These are phyloP conservation scores for Pocota personata DNA, from an alignment of 2,888 invertebrate genomes.

Conservation along the genomic window DNA sequence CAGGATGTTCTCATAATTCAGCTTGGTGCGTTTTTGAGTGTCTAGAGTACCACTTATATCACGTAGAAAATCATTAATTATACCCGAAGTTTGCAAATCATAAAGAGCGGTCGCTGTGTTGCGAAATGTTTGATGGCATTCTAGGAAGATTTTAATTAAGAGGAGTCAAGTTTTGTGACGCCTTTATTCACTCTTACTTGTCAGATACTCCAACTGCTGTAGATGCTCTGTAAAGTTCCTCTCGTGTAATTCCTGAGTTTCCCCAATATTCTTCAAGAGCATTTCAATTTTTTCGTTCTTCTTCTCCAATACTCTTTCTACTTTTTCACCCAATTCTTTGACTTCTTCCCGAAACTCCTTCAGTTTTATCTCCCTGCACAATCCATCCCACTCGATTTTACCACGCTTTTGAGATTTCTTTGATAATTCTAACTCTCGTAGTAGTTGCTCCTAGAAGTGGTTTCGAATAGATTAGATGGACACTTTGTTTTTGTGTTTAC, in stretches of 20 bases:
- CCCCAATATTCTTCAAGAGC: conserved; percentile 76
- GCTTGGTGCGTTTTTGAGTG: conserved; percentile 73
- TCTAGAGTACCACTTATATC: conserved; percentile 75
- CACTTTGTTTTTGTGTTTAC: background rate
- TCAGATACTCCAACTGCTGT: conserved; percentile 78
- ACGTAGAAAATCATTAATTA: conserved; percentile 77
- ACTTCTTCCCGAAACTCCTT: conserved; percentile 78
- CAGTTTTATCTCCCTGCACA: conserved; percentile 77
- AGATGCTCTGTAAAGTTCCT: conserved; percentile 76
- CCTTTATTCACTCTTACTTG: conserved; percentile 58
- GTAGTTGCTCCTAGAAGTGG: conserved; percentile 76
- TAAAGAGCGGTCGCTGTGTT: conserved; percentile 76
- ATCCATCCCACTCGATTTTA: conserved; percentile 77
- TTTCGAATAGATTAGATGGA: background rate
- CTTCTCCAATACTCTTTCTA: conserved; percentile 73
- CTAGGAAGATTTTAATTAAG: conserved; percentile 51
- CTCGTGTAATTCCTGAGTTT: conserved; percentile 78
- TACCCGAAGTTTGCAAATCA: conserved; percentile 76
- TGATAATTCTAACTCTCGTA: conserved; percentile 78
- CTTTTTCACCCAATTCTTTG: conserved; percentile 76
- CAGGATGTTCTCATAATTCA: conserved; percentile 78
- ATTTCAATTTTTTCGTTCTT: conserved; percentile 78
- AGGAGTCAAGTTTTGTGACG: background rate
- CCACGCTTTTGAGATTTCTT: conserved; percentile 77
- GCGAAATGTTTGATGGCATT: conserved; percentile 75